phyloP scores from a whole-genome alignment of 2,113 vertebrate species.

The Ptilorrhoa leucosticta region DNA sequence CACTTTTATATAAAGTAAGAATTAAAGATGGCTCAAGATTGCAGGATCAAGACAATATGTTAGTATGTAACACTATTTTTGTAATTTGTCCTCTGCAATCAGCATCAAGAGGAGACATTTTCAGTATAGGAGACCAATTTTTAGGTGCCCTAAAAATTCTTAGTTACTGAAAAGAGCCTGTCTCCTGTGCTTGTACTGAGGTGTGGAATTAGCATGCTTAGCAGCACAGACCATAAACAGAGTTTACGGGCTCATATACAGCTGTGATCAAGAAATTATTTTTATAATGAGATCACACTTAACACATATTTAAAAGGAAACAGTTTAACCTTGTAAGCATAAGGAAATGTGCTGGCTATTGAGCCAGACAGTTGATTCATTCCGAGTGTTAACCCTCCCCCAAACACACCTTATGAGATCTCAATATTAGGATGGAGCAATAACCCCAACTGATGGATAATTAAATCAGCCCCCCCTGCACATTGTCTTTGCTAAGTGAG shows the following conservation, averaged over 20 bases:
- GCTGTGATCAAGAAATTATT: not conserved
- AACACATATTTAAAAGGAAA: not conserved
- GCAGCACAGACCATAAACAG: not conserved
- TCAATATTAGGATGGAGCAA: not conserved
- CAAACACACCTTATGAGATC: not conserved
- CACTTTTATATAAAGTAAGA: not conserved
- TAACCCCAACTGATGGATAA: constrained; percentile 1
- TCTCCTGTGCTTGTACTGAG: not conserved
- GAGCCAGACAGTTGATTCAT: not conserved
- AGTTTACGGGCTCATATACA: not conserved
- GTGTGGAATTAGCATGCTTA: not conserved
- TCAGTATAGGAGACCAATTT: not conserved
- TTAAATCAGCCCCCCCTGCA: not conserved
- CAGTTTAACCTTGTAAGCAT: not conserved
- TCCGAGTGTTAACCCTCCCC: not conserved
- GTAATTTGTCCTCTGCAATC: not conserved
- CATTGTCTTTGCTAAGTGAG: constrained; percentile 17
- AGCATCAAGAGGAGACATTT: not conserved
- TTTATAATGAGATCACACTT: not conserved
- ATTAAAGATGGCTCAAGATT: not conserved
- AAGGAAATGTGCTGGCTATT: not conserved
- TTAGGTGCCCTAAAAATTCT: not conserved
- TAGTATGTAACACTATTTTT: not conserved
- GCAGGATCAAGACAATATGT: not conserved
- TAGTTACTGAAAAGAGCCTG: not conserved